Percentiles rank a stretch among this genome's conserved stretches.
phyloP scores from a whole-genome alignment of 2,113 vertebrate species.

The Hyperoodon ampullatus region DNA sequence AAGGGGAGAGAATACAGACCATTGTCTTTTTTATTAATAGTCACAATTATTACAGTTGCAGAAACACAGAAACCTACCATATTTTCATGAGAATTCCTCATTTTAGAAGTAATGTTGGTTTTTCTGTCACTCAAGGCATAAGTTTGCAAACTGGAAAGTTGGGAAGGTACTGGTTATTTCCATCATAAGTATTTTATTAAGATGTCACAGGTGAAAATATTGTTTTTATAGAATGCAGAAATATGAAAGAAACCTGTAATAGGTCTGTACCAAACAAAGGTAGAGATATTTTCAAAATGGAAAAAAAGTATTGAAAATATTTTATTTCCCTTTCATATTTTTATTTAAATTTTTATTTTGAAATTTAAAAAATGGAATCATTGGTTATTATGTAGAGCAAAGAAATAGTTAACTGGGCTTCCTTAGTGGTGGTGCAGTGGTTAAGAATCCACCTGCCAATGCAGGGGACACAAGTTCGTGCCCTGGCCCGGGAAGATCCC shows the following conservation, averaged over 20 bases:
- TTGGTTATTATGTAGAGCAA: neutral
- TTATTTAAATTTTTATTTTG: neutral
- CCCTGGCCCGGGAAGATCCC: too few species aligned
- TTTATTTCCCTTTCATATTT: neutral
- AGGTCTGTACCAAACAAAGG: neutral
- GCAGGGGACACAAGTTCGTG: too few species aligned
- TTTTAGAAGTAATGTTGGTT: neutral
- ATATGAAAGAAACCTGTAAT: neutral
- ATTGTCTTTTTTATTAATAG: constrained; percentile 7
- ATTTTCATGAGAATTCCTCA: neutral
- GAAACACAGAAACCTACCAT: neutral
- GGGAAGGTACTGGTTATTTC: neutral
- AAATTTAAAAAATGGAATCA: neutral
- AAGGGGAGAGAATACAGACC: neutral
- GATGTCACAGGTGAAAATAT: neutral
- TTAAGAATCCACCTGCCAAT: too few species aligned
- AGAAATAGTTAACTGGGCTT: too few species aligned
- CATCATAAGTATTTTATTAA: neutral
- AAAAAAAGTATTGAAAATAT: neutral
- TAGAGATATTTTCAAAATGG: neutral
- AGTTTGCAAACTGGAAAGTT: neutral
- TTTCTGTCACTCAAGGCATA: constrained; percentile 1
- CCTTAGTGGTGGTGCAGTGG: too few species aligned
- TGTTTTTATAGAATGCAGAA: constrained; percentile 9
- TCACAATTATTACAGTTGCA: neutral